Conservation (phyloP, 2,113 vertebrate species). For the Micronycteris hirsuta region DNA sequence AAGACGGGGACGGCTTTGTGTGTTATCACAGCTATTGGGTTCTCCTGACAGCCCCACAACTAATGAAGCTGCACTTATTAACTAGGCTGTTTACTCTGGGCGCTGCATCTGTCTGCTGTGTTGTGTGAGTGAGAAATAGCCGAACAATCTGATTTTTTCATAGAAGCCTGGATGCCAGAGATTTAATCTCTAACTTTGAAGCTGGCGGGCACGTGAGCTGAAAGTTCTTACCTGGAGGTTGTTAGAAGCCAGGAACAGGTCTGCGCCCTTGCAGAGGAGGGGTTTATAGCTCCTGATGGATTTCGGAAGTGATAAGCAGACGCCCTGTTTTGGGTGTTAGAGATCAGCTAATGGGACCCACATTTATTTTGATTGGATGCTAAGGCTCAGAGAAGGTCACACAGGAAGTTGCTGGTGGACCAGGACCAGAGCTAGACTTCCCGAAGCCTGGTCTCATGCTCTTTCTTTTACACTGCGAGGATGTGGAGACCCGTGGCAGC, state of each 20-base stretch:
- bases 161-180: background rate
- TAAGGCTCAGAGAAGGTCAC: background rate
- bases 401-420: background rate
- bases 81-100: conserved; percentile 33
- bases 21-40: conserved; percentile 64
- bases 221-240: background rate
- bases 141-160: background rate
- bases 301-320: background rate
- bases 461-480: background rate
- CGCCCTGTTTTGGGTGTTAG: background rate
- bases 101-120: conserved; percentile 27
- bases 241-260: background rate
- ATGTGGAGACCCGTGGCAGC: background rate
- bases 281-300: background rate
- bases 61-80: conserved; percentile 66
- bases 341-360: background rate
- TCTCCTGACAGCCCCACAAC: conserved; percentile 51
- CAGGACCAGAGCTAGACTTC: background rate
- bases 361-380: background rate
- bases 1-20: conserved; percentile 46
- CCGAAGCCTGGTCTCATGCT: background rate
- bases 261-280: background rate
- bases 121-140: background rate
- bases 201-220: conserved; percentile 27
- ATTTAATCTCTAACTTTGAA: conserved; percentile 43